Base-by-base conservation (phyloP, 1,140 invertebrate species). In the Ooceraea biroi region DNA sequence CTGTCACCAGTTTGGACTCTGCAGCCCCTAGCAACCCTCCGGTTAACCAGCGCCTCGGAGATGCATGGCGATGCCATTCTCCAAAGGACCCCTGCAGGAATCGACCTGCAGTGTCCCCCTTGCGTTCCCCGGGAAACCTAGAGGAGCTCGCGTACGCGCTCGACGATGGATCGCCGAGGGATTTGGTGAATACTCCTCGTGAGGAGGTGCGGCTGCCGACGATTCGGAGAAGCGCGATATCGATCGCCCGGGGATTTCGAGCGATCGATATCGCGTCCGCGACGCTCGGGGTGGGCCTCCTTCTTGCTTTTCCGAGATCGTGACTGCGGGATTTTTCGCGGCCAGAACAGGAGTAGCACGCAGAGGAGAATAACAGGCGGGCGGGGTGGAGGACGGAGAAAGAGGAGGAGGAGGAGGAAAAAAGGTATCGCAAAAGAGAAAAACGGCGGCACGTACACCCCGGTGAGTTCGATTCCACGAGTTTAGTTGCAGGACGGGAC, bases 401-500 rank as follows among this genome's bases (percentile, higher is more conserved):
- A 55, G 22, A 14, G 12, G 17, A 30, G 60, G n/a, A n/a, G n/a
- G n/a, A n/a, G n/a, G n/a, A n/a, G n/a, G 36, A 73, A 60, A 82
- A 83, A 74, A 76, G 71, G 36, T 66, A 52, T 44, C 52, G 46
- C 63, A 50, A 76, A 7, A 86, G 87, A 82, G 78, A 83, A 83
- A 88, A 84, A 90, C 89, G 76, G 85, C 82, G 87, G 89, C 89
- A 89, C 88, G 85, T 90, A 90, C 88, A 88, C 89, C 83, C 88
- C 84, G 88, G 89, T 84, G 86, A 90, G 86, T 90, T 91, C 89
- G 89, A 91, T 91, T 91, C 88, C 86, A 88, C 84, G 87, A 89
- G 91, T 91, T 91, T 88, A 88, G 86, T 91, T 89, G 88, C 89
- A 88, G 88, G 89, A 92, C 90, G 88, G 84, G 87, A 91, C 84